A percentile compares a stretch with the other conserved stretches of the same genome.
These are phyloP conservation scores for Atlantisia rogersi DNA, from an alignment of 2,113 vertebrate genomes.

Conservation along the genomic window DNA sequence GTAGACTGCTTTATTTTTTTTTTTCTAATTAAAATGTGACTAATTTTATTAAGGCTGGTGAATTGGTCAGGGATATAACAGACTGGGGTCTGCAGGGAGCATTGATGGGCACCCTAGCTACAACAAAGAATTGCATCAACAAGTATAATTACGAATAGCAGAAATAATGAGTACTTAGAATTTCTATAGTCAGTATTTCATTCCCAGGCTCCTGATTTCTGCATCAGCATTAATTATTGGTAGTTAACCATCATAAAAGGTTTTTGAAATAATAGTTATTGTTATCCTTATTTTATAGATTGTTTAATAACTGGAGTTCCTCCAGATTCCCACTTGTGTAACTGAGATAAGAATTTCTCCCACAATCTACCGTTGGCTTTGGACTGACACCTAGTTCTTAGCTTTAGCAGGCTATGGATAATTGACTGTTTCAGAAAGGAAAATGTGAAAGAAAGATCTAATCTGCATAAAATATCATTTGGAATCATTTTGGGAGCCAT, in stretches of 20 bases:
- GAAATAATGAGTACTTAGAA: slow-evolving; percentile 1
- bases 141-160: neutral
- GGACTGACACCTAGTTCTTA: neutral
- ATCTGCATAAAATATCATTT: neutral
- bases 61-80: neutral
- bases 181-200: slow-evolving; percentile 10
- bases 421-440: neutral
- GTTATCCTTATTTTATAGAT: slow-evolving; percentile 37
- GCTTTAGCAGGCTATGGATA: neutral
- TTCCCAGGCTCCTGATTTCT: neutral
- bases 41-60: neutral
- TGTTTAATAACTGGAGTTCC: slow-evolving; percentile 5
- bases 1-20: neutral
- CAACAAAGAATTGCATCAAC: neutral
- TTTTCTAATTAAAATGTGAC: neutral
- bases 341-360: slow-evolving; percentile 32
- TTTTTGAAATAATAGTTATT: slow-evolving; percentile 16
- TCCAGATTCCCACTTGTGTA: slow-evolving; percentile 9
- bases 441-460: neutral
- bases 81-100: neutral
- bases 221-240: neutral
- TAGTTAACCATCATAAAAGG: neutral
- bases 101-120: neutral
- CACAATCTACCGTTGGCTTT: neutral
- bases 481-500: neutral